Base-by-base conservation (phyloP, 2,797 vertebrate genomes). In the Cossypha dichroa region DNA sequence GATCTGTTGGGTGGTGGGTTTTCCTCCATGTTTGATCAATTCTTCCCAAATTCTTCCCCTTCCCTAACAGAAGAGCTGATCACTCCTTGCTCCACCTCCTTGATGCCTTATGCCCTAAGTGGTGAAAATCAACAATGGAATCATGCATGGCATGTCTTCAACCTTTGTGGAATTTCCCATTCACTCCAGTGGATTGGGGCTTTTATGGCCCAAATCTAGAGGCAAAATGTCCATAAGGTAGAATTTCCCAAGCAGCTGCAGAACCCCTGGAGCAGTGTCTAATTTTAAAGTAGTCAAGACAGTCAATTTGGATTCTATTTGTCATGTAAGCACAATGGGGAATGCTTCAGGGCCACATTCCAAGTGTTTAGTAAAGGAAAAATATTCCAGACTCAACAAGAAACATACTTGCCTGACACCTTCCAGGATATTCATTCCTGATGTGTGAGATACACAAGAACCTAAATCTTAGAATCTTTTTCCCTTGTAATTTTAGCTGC, bases 91-190 rank as follows among this genome's bases (percentile, higher is more conserved):
- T 54, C 51, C 6, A 55, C 11, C 6, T 70, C 17, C 17, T 40
- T 3, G 11, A 4, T 29, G 14, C 26, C 20, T 36, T 52, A 76
- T 36, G 6, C 10, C 17, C 16, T 18, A 41, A 17, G 3, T 49
- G 14, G 7, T 77, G 23, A 52, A 77, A 74, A 36, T 41, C 29
- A 34, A 15, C 4, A 67, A 6, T 10, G 17, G 20, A 26, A 3
- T 6, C 3, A 11, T 67, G 29, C 2, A 1, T 7, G 5, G 70
- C 16, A 38, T 0, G 1, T 45, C 40, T 70, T 76, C 38, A 70
- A 45, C 29, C 2, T 67, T 26, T 38, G 19, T 64, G 49, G 36
- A 68, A 84, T 80, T 85, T 91, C 31, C 19, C 11, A 48, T 33
- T 72, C 29, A 8, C 2, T 69, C 10, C 22, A 16, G 15, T 62